phyloP scores from a whole-genome alignment of 37 sponge, comb jelly and placozoan genomes.

The Cladorhizidae sp. region DNA sequence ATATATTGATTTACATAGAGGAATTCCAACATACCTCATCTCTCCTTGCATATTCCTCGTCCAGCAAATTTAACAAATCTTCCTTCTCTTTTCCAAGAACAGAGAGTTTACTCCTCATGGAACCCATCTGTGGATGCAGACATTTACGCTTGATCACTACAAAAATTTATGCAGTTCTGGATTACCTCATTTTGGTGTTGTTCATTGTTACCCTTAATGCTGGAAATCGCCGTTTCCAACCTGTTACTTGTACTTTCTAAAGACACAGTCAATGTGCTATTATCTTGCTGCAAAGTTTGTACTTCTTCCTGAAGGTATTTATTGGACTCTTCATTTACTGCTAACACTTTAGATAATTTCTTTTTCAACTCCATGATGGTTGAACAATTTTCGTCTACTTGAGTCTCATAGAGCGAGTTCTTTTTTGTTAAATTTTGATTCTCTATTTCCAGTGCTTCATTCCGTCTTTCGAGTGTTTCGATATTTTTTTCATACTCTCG shows the following conservation, averaged over 20 bases:
- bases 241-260: not conserved
- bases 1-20: too few species aligned
- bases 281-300: not conserved
- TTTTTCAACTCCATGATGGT: not conserved
- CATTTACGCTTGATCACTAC: not conserved
- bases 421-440: not conserved
- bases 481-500: not conserved
- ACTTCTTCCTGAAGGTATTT: not conserved
- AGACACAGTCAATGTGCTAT: not conserved
- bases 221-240: not conserved
- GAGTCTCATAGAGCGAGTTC: not conserved
- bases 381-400: not conserved
- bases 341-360: not conserved
- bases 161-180: not conserved
- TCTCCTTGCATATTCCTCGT: constrained; percentile 10
- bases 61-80: not conserved
- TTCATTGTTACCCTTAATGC: not conserved
- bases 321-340: not conserved
- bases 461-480: not conserved
- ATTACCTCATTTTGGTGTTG: constrained; percentile 3
- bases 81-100: constrained; percentile 6
- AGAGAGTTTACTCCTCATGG: not conserved
- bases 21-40: constrained; percentile 4
- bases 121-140: not conserved
- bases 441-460: not conserved